Percentiles rank a stretch among this genome's conserved stretches.
These are phyloP conservation scores for Ploceus nigricollis DNA, from an alignment of 2,113 vertebrate species.

Conservation along the genomic window DNA sequence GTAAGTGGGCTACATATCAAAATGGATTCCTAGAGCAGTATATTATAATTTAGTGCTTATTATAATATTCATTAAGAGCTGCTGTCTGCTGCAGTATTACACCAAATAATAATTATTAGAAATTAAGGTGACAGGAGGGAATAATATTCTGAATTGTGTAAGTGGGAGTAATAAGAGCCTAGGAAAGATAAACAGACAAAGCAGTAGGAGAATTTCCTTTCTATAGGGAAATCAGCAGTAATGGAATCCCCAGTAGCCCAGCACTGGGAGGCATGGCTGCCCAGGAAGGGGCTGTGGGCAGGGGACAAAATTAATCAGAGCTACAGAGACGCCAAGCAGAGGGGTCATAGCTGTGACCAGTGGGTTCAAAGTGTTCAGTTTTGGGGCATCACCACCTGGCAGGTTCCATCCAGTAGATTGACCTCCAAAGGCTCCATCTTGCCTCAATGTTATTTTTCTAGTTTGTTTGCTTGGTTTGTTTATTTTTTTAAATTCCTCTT, in stretches of 20 bases:
- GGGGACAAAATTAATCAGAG: neutral
- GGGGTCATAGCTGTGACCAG: rapidly evolving
- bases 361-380: neutral
- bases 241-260: neutral
- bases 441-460: neutral
- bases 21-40: neutral
- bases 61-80: conserved; percentile 16
- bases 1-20: neutral
- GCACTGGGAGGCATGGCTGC: neutral
- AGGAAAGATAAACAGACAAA: neutral
- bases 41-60: conserved; percentile 13
- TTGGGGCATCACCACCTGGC: neutral
- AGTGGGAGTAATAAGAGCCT: neutral
- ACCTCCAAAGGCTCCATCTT: neutral
- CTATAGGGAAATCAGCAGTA: neutral
- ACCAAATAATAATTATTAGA: conserved; percentile 30
- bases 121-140: conserved; percentile 16
- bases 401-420: neutral
- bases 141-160: neutral
- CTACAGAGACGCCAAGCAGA: neutral
- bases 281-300: rapidly evolving
- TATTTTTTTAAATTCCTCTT: neutral
- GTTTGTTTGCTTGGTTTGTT: neutral
- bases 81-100: neutral
- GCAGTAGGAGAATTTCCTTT: neutral